phyloP scores from a whole-genome alignment of 2,888 invertebrate genomes.

The Cerastoderma edule region DNA sequence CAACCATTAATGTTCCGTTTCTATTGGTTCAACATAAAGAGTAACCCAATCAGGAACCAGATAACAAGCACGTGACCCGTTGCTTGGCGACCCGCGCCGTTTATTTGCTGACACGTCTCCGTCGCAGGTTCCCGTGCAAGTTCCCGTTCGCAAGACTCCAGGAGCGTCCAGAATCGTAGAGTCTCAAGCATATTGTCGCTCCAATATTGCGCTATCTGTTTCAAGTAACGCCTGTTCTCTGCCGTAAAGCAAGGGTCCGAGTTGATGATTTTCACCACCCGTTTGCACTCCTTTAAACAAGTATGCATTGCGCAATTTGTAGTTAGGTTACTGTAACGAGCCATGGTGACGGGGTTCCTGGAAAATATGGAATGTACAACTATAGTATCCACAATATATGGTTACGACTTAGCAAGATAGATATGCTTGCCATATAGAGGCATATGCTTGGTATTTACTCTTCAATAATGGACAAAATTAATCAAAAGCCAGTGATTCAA shows the following conservation, averaged over 20 bases:
- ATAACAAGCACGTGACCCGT: too few species aligned
- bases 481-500: too few species aligned
- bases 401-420: too few species aligned
- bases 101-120: background rate
- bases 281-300: background rate
- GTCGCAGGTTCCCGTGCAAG: background rate
- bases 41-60: too few species aligned
- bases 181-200: background rate
- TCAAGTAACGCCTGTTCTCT: constrained; percentile 1
- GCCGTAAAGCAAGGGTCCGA: constrained; percentile 3
- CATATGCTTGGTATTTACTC: too few species aligned
- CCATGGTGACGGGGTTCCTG: constrained; percentile 2
- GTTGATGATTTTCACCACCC: constrained; percentile 4
- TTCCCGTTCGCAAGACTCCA: background rate
- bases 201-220: background rate
- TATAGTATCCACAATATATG: too few species aligned
- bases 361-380: too few species aligned
- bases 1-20: too few species aligned
- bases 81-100: background rate
- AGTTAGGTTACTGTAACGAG: background rate
- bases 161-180: background rate
- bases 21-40: too few species aligned
- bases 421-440: too few species aligned
- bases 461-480: too few species aligned
- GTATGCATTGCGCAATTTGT: background rate